Evolutionary conservation across 2,113 vertebrate genomes (phyloP), one percentile per base, ranked within the genome.

Genomic region (Dasyprocta punctata): DNA sequence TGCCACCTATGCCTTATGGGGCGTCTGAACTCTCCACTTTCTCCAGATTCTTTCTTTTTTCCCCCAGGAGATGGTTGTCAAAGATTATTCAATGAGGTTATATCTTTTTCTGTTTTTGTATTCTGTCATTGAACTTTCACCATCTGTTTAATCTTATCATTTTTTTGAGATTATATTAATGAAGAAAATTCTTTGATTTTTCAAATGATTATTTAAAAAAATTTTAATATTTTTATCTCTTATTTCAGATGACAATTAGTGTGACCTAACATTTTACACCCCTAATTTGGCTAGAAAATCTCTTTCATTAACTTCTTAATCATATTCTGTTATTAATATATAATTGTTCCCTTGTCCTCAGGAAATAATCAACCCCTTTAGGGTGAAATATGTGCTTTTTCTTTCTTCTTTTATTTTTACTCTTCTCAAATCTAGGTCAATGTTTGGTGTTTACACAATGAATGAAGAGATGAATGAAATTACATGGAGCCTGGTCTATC

Each of bases 121-220:
- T 77, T 16, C 0, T 90, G 5, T 67, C 82, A 28, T 38, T 65
- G 38, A 81, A 36, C 4, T 77, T 89, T 41, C 16, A 4, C 4
- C 14, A 58, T 7, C 8, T 49, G 36, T 69, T 77, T 41, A 63
- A 69, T 7, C 36, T 60, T 19, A 24, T 49, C 7, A 47, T 49
- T 44, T 60, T 54, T 67, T 73, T 81, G 56, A 78, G 1, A 20
- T 41, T 30, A 86, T 38, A 20, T 20, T 95, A 81, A 19, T 28
- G 24, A 16, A 69, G 10, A 56, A 54, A 61, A 41, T 56, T 83
- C 26, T 86, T 86, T 88, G 86, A 86, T 17, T 86, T 87, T 96
- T 82, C 88, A 36, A 69, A 63, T 63, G 36, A 38, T 82, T 90
- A 47, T 17, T 78, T 83, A 97, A 92, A 77, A 54, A 92, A 89